These are phyloP conservation scores for Apis dorsata DNA, from an alignment of 1,140 invertebrate species.

Conservation along the genomic window DNA sequence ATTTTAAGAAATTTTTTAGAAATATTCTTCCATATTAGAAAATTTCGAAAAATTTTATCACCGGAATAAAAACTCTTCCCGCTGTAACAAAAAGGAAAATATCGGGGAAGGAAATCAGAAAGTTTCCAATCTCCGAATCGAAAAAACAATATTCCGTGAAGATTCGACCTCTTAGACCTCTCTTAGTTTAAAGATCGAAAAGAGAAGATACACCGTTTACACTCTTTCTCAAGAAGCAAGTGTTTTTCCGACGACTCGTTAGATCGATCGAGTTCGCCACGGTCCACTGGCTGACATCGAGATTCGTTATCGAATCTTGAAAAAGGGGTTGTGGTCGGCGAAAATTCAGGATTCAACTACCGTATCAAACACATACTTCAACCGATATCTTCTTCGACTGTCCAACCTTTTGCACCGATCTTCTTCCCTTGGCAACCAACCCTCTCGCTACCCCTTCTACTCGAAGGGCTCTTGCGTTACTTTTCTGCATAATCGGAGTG, in stretches of 20 bases:
- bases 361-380: slow-evolving; percentile 40
- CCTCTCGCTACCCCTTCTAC: slow-evolving; percentile 19
- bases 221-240: too few relatives aligned
- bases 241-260: slow-evolving; percentile 14
- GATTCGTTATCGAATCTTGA: slow-evolving; percentile 57
- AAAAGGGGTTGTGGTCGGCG: slow-evolving; percentile 6
- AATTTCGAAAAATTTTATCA: too few relatives aligned
- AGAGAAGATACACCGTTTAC: not conserved
- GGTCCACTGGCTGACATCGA: slow-evolving; percentile 47
- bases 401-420: slow-evolving; percentile 31
- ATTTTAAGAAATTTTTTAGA: too few relatives aligned
- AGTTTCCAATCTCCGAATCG: not conserved
- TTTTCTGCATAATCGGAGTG: slow-evolving; percentile 62
- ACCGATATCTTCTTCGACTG: slow-evolving; percentile 42
- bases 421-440: slow-evolving; percentile 39
- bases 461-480: too few relatives aligned
- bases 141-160: not conserved
- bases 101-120: not conserved
- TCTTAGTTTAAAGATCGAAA: not conserved
- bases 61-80: too few relatives aligned
- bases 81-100: not conserved
- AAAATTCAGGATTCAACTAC: slow-evolving; percentile 58
- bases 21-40: too few relatives aligned
- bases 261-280: slow-evolving; percentile 41
- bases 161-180: not conserved